Base-by-base conservation (phyloP, 2,797 vertebrate genomes). In the Silurus aristotelis region DNA sequence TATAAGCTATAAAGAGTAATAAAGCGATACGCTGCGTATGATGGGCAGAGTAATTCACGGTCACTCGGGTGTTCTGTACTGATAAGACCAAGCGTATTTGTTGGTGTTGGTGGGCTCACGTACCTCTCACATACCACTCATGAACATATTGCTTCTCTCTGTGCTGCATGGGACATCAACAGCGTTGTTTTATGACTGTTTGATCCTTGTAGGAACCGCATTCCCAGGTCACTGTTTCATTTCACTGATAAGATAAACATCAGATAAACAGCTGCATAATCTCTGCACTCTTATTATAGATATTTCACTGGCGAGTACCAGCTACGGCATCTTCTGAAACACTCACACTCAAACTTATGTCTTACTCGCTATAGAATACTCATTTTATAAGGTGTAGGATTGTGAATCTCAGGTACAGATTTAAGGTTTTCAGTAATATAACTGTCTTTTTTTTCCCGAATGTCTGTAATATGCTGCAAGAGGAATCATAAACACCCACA, bases 221-320 rank as follows among this genome's bases (percentile, higher is more conserved):
- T 19, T n/a, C 46, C 68, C 25, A 19, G 73, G n/a, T 56, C 72
- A 77, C 25, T 52, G 60, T 52, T 6, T 63, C 77, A 85, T 81
- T 72, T 73, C 19, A 19, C 46, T 25, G 71, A 66, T 55, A 70
- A 83, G 72, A 60, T 83, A 68, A 82, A 68, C 79, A 85, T 27
- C 79, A n/a, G 63, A 86, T 80, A 75, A 56, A 48, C 10, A n/a
- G 31, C 70, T 81, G 27, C 3, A 6, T 64, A 43, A 83, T 52
- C 73, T 72, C 73, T 6, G 27, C 8, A 12, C 63, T 38, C 46
- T 73, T 79, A 46, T 52, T 56, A 48, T 31, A 58, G 56, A 80
- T n/a, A 22, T 75, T 75, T 75, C 70, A 75, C 19, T 58, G 75
- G 22, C 43, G 20, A 58, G 10, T 63, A 48, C 38, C 12, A 5